These are phyloP conservation scores for Litoditis marina DNA, from an alignment of 2,888 invertebrate genomes.

Conservation along the genomic window DNA sequence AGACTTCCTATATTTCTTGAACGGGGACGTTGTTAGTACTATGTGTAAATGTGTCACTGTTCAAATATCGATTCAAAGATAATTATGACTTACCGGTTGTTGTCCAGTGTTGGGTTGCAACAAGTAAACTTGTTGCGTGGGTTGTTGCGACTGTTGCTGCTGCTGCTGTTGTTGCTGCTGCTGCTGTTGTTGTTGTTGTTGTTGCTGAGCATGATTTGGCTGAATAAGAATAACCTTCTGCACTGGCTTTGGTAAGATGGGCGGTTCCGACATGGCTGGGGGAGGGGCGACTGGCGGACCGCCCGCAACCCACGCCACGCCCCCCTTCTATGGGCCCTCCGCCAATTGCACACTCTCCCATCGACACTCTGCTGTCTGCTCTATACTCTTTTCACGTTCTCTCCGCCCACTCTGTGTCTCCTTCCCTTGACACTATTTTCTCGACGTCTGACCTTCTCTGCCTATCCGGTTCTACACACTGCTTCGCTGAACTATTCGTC, in stretches of 20 bases:
- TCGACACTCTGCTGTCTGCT: neutral
- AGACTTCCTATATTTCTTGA: too few species aligned
- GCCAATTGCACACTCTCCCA: slow-evolving; percentile 6
- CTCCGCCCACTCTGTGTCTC: too few species aligned
- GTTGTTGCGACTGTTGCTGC: neutral
- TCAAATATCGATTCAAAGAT: too few species aligned
- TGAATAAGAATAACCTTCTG: slow-evolving; percentile 22
- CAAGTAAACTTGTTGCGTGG: slow-evolving; percentile 31
- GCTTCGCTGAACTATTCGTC: too few species aligned
- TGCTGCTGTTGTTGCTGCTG: neutral
- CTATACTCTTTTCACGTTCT: too few species aligned
- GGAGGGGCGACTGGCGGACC: slow-evolving; percentile 16
- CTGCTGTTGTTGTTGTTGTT: slow-evolving; percentile 1
- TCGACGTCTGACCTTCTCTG: too few species aligned
- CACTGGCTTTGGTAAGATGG: slow-evolving; percentile 19
- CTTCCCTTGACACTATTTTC: too few species aligned
- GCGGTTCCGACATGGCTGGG: slow-evolving; percentile 14
- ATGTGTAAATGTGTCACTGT: too few species aligned
- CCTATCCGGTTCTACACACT: too few species aligned
- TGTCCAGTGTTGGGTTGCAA: slow-evolving; percentile 22
- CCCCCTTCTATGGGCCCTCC: slow-evolving; percentile 9
- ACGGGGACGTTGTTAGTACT: too few species aligned
- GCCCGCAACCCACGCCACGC: slow-evolving; percentile 15
- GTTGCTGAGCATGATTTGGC: slow-evolving; percentile 12
- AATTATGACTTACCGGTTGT: slow-evolving; percentile 15